Evolutionary conservation across 2,797 vertebrate genomes (phyloP).

Genomic region (Manis pentadactyla): DNA sequence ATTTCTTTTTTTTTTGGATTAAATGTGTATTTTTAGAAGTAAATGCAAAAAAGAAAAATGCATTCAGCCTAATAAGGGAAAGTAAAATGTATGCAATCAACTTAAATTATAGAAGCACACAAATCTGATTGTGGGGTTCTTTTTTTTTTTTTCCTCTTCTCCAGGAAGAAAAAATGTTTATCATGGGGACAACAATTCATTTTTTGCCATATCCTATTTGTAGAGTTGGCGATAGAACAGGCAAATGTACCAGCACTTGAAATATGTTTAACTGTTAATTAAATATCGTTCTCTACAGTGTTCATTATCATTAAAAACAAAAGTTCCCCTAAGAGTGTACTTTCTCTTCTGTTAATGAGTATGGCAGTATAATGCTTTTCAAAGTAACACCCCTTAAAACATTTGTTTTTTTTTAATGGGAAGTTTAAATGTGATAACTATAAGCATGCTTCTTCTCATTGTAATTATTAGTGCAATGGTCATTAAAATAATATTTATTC

Average conservation of each 20-base stretch:
- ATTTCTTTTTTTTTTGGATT: background rate
- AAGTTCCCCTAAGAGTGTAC: slow-evolving; percentile 78
- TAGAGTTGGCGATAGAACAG: slow-evolving; percentile 82
- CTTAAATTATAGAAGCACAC: slow-evolving; percentile 54
- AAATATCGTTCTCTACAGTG: slow-evolving; percentile 77
- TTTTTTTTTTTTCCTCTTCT: slow-evolving; percentile 69
- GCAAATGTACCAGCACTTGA: slow-evolving; percentile 80
- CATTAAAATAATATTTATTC: slow-evolving; percentile 83
- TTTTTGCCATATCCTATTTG: slow-evolving; percentile 85
- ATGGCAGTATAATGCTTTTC: slow-evolving; percentile 72
- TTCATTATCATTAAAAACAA: slow-evolving; percentile 77
- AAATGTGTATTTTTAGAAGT: slow-evolving; percentile 56
- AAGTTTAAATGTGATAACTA: slow-evolving; percentile 81
- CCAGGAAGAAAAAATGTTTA: slow-evolving; percentile 84
- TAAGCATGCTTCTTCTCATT: slow-evolving; percentile 78
- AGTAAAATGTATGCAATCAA: slow-evolving; percentile 75
- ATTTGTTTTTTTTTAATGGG: slow-evolving; percentile 71
- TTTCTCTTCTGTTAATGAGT: slow-evolving; percentile 79
- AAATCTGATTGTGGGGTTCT: slow-evolving; percentile 69
- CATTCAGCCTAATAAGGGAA: slow-evolving; percentile 67
- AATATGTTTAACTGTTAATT: slow-evolving; percentile 80
- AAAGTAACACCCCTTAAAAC: slow-evolving; percentile 67
- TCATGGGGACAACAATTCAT: slow-evolving; percentile 85
- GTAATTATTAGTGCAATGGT: slow-evolving; percentile 77
- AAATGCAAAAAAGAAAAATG: slow-evolving; percentile 40